phyloP scores from a whole-genome alignment of 2,113 vertebrate genomes.

The Pachycephala philippinensis region DNA sequence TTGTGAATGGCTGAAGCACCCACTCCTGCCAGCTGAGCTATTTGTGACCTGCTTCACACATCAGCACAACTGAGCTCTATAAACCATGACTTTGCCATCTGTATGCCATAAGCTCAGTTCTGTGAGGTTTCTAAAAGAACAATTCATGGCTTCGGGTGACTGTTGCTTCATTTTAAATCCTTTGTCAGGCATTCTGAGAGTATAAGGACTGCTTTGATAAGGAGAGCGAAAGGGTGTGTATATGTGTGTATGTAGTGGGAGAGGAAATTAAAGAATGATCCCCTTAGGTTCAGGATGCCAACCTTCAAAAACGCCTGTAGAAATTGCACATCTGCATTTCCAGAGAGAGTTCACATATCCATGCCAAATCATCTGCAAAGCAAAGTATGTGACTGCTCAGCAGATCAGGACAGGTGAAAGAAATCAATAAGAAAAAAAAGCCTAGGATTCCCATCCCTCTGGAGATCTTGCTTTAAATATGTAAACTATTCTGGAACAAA shows the following conservation, averaged over 20 bases:
- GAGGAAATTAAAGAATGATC: neutral
- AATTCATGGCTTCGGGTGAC: neutral
- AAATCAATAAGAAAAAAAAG: neutral
- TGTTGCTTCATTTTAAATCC: neutral
- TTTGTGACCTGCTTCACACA: neutral
- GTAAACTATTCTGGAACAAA: neutral
- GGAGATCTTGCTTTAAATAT: neutral
- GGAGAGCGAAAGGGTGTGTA: neutral
- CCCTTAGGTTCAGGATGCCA: neutral
- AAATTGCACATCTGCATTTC: neutral
- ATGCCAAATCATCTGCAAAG: neutral
- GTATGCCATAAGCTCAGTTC: neutral
- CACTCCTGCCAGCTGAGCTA: neutral
- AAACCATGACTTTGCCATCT: constrained; percentile 5
- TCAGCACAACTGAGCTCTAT: neutral
- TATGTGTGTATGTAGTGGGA: neutral
- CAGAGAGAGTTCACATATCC: neutral
- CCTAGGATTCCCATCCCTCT: neutral
- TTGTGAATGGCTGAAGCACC: neutral
- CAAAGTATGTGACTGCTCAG: neutral
- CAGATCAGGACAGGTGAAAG: neutral
- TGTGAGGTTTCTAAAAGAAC: neutral
- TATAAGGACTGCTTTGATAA: neutral
- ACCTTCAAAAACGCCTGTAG: neutral
- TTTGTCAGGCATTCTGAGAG: neutral